phyloP scores from a whole-genome alignment of 2,888 invertebrate genomes.

The Campaea margaritaria region DNA sequence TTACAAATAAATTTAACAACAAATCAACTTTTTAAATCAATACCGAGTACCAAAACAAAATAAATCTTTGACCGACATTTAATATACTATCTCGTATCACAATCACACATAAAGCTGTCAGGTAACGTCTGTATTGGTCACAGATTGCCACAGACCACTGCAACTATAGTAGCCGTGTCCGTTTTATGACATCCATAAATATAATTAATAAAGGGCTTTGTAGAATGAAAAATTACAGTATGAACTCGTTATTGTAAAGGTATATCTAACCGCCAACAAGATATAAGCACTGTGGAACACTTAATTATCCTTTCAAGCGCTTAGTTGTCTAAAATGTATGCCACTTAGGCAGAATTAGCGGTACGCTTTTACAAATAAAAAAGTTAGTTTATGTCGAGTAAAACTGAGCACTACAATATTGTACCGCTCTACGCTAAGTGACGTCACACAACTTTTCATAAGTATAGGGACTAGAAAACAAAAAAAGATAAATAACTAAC shows the following conservation, averaged over 20 bases:
- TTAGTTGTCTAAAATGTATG: no score
- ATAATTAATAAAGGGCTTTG: slow-evolving; percentile 58
- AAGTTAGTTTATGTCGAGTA: no score
- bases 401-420: no score
- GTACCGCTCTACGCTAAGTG: no score
- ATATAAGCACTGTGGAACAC: no score
- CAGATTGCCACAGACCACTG: slow-evolving; percentile 42
- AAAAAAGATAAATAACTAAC: no score
- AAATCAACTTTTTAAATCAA: slow-evolving; percentile 36
- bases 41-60: slow-evolving; percentile 41
- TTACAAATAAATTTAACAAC: slow-evolving; percentile 26
- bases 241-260: slow-evolving; percentile 31
- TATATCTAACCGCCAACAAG: not conserved
- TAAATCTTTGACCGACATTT: slow-evolving; percentile 46
- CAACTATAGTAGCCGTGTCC: slow-evolving; percentile 45
- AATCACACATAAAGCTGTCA: slow-evolving; percentile 59
- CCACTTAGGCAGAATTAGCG: no score
- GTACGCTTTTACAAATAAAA: no score
- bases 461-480: no score
- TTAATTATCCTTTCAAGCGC: no score
- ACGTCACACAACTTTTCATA: no score
- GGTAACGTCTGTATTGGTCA: slow-evolving; percentile 48
- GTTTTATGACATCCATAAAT: slow-evolving; percentile 67
- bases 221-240: slow-evolving; percentile 44
- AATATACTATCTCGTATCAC: slow-evolving; percentile 46